These are phyloP conservation scores for Priocnemis perturbator DNA, from an alignment of 2,888 invertebrate species.

Conservation along the genomic window DNA sequence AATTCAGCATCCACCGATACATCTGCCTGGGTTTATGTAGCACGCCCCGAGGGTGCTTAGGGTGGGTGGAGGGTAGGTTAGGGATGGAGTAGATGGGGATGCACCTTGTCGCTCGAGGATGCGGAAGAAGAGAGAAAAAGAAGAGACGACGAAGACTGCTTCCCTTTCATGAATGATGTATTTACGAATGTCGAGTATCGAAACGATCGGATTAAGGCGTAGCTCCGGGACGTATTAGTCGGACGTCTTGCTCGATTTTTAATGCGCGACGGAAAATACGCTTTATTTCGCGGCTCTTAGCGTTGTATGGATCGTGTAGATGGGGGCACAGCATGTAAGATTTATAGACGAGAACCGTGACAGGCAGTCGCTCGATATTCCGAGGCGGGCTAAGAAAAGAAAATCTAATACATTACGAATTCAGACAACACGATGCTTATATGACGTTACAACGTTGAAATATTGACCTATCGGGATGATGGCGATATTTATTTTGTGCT, in stretches of 20 bases:
- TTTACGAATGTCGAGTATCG: conserved; percentile 31
- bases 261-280: conserved; percentile 12
- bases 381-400: too few relatives aligned
- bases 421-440: too few relatives aligned
- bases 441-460: too few relatives aligned
- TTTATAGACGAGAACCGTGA: too few relatives aligned
- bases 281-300: background rate
- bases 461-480: too few relatives aligned
- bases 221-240: conserved; percentile 12
- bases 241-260: background rate
- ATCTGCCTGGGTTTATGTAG: conserved; percentile 41
- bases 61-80: background rate
- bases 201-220: conserved; percentile 39
- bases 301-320: background rate
- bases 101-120: conserved; percentile 7
- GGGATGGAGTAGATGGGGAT: background rate
- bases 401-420: too few relatives aligned
- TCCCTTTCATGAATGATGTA: conserved; percentile 37
- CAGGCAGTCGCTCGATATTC: too few relatives aligned
- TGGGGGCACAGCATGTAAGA: conserved; percentile 5
- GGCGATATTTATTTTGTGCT: too few relatives aligned
- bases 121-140: background rate
- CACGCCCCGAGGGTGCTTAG: conserved; percentile 12
- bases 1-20: conserved; percentile 49
- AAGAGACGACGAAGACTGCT: conserved; percentile 1